Evolutionary conservation across 2,888 invertebrate species (phyloP).

Genomic region (Orthosia incerta): DNA sequence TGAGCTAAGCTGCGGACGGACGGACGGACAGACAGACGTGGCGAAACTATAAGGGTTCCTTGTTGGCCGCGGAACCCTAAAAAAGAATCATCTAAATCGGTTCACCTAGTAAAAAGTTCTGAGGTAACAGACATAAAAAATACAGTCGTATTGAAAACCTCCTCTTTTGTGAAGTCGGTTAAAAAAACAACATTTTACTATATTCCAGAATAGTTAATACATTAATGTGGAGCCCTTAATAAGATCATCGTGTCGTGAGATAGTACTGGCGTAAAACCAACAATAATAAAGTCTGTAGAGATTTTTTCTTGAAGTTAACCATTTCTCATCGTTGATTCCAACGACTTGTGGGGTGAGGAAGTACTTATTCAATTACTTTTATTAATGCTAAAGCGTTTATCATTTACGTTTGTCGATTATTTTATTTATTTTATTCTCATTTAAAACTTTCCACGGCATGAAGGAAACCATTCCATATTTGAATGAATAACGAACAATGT

Average conservation of each 20-base stretch:
- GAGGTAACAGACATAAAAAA: no score
- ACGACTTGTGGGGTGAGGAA: slow-evolving; percentile 28
- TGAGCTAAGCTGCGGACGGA: no score
- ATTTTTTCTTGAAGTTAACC: slow-evolving; percentile 19
- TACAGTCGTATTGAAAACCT: no score
- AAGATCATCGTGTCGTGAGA: slow-evolving; percentile 13
- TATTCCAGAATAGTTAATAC: background rate
- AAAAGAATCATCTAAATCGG: no score
- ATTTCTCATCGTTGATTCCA: slow-evolving; percentile 24
- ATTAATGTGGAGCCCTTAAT: background rate
- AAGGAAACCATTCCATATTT: background rate
- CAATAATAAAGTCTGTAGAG: background rate
- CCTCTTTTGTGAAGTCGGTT: no score
- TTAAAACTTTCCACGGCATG: slow-evolving; percentile 1
- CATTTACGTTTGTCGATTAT: background rate
- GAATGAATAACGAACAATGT: background rate
- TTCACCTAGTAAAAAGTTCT: no score
- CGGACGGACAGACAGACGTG: no score
- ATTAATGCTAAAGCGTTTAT: slow-evolving; percentile 27
- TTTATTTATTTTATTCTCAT: slow-evolving; percentile 17
- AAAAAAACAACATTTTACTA: background rate
- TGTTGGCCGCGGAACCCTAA: no score
- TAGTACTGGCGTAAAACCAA: background rate
- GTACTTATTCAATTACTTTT: slow-evolving; percentile 14
- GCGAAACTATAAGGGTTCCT: no score